phyloP scores from a whole-genome alignment of 1,140 invertebrate genomes.

The Anoplolepis gracilipes region DNA sequence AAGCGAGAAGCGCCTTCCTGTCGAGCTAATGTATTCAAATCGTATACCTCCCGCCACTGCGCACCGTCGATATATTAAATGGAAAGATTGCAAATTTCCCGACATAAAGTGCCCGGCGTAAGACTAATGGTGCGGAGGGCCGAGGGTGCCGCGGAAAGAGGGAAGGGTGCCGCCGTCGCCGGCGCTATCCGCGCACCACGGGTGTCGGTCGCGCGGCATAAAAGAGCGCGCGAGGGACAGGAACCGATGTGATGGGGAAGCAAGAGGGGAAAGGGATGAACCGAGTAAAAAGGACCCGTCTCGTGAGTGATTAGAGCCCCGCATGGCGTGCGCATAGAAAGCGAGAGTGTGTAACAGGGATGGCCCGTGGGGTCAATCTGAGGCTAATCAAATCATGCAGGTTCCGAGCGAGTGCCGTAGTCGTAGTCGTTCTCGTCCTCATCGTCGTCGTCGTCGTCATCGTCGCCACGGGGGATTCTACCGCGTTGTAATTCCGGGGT shows the following conservation, averaged over 20 bases:
- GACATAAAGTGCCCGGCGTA: slow-evolving; percentile 85
- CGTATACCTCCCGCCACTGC: slow-evolving; percentile 75
- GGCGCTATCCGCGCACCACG: slow-evolving; percentile 51
- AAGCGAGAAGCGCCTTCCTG: slow-evolving; percentile 61
- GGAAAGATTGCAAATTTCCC: slow-evolving; percentile 86
- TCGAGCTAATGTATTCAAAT: slow-evolving; percentile 84
- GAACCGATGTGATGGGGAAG: not conserved
- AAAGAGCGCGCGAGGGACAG: slow-evolving; percentile 49
- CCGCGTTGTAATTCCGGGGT: slow-evolving; percentile 29
- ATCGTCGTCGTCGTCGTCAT: slow-evolving; percentile 33
- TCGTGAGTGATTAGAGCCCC: slow-evolving; percentile 83
- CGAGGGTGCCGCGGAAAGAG: slow-evolving; percentile 54
- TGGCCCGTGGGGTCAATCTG: slow-evolving; percentile 84
- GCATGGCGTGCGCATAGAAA: slow-evolving; percentile 71
- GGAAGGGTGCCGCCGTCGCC: slow-evolving; percentile 37
- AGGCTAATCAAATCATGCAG: slow-evolving; percentile 86
- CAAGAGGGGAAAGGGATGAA: slow-evolving; percentile 54
- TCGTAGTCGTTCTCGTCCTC: slow-evolving; percentile 10
- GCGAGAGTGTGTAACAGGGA: slow-evolving; percentile 69
- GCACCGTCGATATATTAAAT: slow-evolving; percentile 85
- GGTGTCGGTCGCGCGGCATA: slow-evolving; percentile 59
- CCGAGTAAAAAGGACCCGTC: slow-evolving; percentile 81
- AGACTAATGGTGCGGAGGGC: slow-evolving; percentile 83
- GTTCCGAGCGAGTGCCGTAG: slow-evolving; percentile 65
- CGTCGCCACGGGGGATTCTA: slow-evolving; percentile 59